These are phyloP conservation scores for Lepas anatifera DNA, from an alignment of 2,888 invertebrate genomes.

Conservation along the genomic window DNA sequence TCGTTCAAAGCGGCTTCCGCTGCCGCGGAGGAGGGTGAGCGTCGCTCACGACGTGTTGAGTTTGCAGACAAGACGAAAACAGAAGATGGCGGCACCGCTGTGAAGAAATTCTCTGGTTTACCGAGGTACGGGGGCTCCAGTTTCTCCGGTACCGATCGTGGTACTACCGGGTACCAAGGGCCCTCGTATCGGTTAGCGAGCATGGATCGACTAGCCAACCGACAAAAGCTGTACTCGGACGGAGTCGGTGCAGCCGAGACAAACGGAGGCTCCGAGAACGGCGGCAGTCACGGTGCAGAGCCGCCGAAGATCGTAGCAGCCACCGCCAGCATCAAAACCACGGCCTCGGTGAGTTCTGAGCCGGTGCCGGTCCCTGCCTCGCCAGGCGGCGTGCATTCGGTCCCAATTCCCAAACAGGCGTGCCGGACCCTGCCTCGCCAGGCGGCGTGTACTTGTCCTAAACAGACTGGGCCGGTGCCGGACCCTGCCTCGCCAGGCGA, in stretches of 20 bases:
- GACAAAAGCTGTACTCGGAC: constrained; percentile 52
- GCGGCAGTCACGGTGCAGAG: too few species aligned
- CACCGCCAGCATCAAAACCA: too few species aligned
- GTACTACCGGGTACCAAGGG: background rate
- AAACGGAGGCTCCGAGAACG: constrained; percentile 14
- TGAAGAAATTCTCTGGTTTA: background rate
- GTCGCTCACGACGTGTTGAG: background rate
- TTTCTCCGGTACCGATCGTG: background rate
- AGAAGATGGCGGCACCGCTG: background rate
- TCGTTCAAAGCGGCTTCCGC: background rate
- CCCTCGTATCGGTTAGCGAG: constrained; percentile 60
- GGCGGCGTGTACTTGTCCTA: too few species aligned
- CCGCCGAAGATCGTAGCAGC: background rate
- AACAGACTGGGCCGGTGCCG: too few species aligned
- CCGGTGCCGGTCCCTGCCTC: too few species aligned
- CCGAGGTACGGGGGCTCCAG: background rate
- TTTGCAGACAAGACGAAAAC: background rate
- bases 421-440: too few species aligned
- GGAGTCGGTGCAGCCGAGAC: constrained; percentile 13
- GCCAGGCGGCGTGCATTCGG: too few species aligned
- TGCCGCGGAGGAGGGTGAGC: background rate
- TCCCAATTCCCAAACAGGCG: too few species aligned
- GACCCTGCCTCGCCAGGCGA: too few species aligned
- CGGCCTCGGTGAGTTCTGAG: too few species aligned
- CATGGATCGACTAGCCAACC: constrained; percentile 64